Evolutionary conservation across 2,888 invertebrate species (phyloP), one percentile per base, ranked within the genome.

Genomic region (Caenorhabditis sp.): DNA sequence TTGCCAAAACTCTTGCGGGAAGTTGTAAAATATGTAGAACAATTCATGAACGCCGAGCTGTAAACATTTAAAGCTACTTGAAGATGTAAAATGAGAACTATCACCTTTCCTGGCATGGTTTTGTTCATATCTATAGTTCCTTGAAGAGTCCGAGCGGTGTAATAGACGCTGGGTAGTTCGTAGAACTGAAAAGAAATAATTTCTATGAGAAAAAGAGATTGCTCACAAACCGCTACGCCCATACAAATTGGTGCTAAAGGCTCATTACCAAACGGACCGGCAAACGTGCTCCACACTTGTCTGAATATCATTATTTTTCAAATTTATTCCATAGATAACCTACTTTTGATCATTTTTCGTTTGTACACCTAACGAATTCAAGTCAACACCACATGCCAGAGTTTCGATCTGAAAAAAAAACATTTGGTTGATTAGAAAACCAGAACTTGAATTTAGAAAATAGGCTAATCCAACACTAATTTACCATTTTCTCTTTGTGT

Each of bases 11-110:
- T 74, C 74, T 17, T 57, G 59, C 0, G 74, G 74, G 5, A 69
- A 38, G 36, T 74, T 74, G 50, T 74, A 74, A 26, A 74, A 74
- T 1, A 74, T 63, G 60, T 69, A 74, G 57, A 74, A 67, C 26
- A 74, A 63, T 57, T 69, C 74, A 25, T 67, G 58, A 36, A 60
- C 54, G 1, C 67, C 69, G 7, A 43, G 17, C 43, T 17, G 12
- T 43, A 17, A 10, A 43, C n/a, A n/a, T n/a, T n/a, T n/a, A n/a
- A n/a, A n/a, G n/a, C n/a, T n/a, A n/a, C n/a, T n/a, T 10, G 36
- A 36, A 36, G 5, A 36, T 36, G 36, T n/a, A n/a, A n/a, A n/a
- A n/a, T n/a, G n/a, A n/a, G n/a, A n/a, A n/a, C n/a, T n/a, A n/a
- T n/a, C 8, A 56, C 56, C 27, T 71, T 71, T 10, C 63, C 67